Conservation (phyloP, 2,113 vertebrate species). For the Panurus biarmicus region DNA sequence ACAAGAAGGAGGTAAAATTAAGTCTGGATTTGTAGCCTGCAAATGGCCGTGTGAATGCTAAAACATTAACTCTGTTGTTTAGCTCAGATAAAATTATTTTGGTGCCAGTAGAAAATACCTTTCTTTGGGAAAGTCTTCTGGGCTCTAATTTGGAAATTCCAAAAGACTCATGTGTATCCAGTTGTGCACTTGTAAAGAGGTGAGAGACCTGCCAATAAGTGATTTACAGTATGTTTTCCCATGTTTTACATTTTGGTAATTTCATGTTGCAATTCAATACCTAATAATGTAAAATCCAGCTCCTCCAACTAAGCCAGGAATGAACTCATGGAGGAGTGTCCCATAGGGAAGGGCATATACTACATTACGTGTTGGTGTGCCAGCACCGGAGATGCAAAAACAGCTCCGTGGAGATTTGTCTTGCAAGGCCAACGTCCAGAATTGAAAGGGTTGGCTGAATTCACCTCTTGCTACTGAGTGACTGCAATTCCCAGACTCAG, state of each 20-base stretch:
- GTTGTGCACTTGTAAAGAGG: conserved; percentile 57
- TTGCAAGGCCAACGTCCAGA: background rate
- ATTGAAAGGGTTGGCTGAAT: background rate
- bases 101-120: conserved; percentile 54
- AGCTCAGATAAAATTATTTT: conserved; percentile 58
- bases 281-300: conserved; percentile 63
- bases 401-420: background rate
- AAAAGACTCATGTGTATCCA: conserved; percentile 34
- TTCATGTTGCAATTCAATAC: conserved; percentile 59
- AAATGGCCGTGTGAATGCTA: background rate
- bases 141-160: conserved; percentile 63
- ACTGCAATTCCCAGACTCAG: background rate
- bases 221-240: conserved; percentile 69
- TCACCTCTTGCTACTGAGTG: conserved; percentile 16
- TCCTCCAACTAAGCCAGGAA: conserved; percentile 26
- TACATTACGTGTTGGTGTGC: background rate
- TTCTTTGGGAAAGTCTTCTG: conserved; percentile 52
- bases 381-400: background rate
- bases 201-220: conserved; percentile 66
- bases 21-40: conserved; percentile 38
- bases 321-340: conserved; percentile 36
- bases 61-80: conserved; percentile 58
- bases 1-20: conserved; percentile 29
- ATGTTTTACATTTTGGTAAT: conserved; percentile 70
- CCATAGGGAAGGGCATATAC: conserved; percentile 21